Base-by-base conservation (phyloP, 2,888 invertebrate species). In the Zaprionus bogoriensis region DNA sequence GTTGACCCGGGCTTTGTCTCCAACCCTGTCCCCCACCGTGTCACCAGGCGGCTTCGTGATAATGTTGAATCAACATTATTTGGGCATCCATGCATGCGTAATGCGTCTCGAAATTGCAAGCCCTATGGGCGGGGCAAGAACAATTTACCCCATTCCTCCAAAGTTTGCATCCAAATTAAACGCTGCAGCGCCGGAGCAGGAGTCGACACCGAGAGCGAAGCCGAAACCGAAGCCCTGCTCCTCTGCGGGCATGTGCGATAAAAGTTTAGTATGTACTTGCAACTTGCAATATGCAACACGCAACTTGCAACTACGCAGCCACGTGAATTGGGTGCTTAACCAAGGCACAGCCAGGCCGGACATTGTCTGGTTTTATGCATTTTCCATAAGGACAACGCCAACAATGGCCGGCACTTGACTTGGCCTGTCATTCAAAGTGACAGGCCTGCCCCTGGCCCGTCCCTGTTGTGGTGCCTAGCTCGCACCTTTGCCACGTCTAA, bases 31-130 rank as follows among this genome's bases (percentile, higher is more conserved):
- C 9, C n/a, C 20, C 25, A 0, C 22, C 10, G 12, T 17, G 9
- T 6, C 39, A n/a, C 20, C 22, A 22, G 14, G 10, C 22, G 12
- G 55, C 48, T 50, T 19, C 64, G 75, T 87, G 87, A 83, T 88
- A 88, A 87, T 88, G 83, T 83, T 87, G 88, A 88, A 89, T 89
- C 89, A 89, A 89, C 89, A 89, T 89, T 89, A 89, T 89, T 89
- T 87, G 86, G 86, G 70, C 88, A 85, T 72, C 74, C 89, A 89
- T 89, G 89, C 89, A 89, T 89, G 85, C 74, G 69, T 88, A 89
- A 89, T 89, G 77, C 76, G 77, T 79, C 77, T 79, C 82, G 81
- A 77, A 85, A 77, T 83, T 77, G 83, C 74, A 22, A 36, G 41
- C 69, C 77, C 17, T 50, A 39, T 17, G 58, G 22, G 25, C 44